Evolutionary conservation across 2,797 vertebrate species (phyloP).

Genomic region (Poeciliopsis paucimaculata): DNA sequence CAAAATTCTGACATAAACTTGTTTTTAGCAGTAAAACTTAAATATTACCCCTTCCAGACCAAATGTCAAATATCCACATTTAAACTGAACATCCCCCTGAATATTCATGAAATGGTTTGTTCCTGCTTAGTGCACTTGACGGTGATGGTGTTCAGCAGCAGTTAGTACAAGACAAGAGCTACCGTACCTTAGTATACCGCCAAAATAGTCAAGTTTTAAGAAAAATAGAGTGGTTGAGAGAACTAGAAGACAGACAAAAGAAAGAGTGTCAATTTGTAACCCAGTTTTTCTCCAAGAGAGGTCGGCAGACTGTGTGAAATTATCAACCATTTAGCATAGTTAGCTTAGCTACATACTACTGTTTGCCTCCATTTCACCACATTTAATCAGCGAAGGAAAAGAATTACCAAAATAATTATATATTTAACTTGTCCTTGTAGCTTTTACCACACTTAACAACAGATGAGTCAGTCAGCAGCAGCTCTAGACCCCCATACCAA

Average conservation of each 20-base stretch:
- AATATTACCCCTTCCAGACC: too few relatives aligned
- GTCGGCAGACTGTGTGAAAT: neutral
- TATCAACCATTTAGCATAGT: neutral
- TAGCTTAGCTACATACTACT: neutral
- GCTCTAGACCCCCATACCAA: too few relatives aligned
- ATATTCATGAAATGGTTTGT: too few relatives aligned
- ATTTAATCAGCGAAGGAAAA: neutral
- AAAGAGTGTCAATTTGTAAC: neutral
- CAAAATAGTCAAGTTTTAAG: neutral
- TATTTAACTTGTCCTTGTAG: too few relatives aligned
- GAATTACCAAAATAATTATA: neutral
- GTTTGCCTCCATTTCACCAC: neutral
- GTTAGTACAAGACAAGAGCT: neutral
- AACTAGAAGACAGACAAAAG: neutral
- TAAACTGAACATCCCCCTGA: too few relatives aligned
- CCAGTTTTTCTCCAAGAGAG: neutral
- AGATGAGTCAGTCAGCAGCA: too few relatives aligned
- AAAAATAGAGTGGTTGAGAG: neutral
- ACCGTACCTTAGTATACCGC: too few relatives aligned
- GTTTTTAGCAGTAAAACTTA: too few relatives aligned
- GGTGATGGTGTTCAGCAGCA: neutral
- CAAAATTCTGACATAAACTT: too few relatives aligned
- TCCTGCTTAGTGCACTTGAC: too few relatives aligned
- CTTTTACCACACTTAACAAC: too few relatives aligned
- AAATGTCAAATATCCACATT: too few relatives aligned